These are phyloP conservation scores for Actinernus sp. DNA, from an alignment of 92 coral and sea anemone genomes.

Conservation along the genomic window DNA sequence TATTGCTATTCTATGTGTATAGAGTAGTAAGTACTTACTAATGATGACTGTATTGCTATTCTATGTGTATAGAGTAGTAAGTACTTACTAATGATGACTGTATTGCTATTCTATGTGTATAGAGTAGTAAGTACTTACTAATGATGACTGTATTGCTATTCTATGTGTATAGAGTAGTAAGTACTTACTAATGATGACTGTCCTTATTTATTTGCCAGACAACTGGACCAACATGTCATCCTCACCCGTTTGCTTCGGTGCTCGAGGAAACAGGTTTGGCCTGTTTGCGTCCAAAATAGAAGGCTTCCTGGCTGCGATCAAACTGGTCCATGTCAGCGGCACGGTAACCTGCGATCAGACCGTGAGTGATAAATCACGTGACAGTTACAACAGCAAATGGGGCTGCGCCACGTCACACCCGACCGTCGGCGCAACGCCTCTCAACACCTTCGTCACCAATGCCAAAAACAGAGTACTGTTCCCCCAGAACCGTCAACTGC, in stretches of 20 bases:
- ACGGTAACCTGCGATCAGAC: slow-evolving; percentile 43
- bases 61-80: too few species aligned
- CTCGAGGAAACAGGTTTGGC: slow-evolving; percentile 32
- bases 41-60: too few species aligned
- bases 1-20: too few species aligned
- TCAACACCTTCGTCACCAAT: slow-evolving; percentile 61
- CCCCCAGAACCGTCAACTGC: slow-evolving; percentile 45
- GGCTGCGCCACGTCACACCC: slow-evolving; percentile 62
- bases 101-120: too few species aligned
- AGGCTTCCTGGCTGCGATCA: slow-evolving; percentile 60
- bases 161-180: too few species aligned
- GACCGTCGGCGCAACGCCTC: slow-evolving; percentile 41
- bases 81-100: too few species aligned
- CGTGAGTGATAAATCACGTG: slow-evolving; percentile 13
- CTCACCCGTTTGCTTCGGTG: slow-evolving; percentile 51
- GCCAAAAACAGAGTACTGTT: slow-evolving; percentile 31
- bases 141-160: too few species aligned
- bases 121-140: too few species aligned
- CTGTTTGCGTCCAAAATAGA: slow-evolving; percentile 20
- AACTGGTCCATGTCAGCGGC: slow-evolving; percentile 51
- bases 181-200: too few species aligned
- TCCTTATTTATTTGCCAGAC: background rate
- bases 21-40: too few species aligned
- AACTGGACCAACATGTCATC: slow-evolving; percentile 14
- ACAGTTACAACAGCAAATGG: slow-evolving; percentile 48